Base-by-base conservation (phyloP, 2,888 invertebrate genomes). In the Coleophora flavipennella region DNA sequence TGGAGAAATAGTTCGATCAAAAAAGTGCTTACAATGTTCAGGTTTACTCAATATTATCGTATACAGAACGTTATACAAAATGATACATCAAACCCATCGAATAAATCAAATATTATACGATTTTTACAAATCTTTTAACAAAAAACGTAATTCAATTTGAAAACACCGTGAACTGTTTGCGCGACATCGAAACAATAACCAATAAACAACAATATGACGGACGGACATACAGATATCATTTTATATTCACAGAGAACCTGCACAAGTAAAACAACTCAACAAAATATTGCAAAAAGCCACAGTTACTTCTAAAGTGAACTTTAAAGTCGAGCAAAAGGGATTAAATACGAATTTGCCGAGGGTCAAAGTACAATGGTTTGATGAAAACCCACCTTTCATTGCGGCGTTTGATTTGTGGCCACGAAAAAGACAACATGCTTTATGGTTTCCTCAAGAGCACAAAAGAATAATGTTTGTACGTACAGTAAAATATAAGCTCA, bases 341-440 rank as follows among this genome's bases (percentile, higher is more conserved):
- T 49, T 45, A 11, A 36, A 38, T 35, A 32, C 46, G 13, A 32
- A 4, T 35, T 39, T 43, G 38, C 10, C n/a, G 8, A 27, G n/a
- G 25, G 11, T 43, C 35, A 48, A 45, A 47, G 32, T 29, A 48
- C 51, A 55, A 55, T 50, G 59, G 44, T 45, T 38, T 42, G 42
- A 53, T 49, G 40, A 57, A 59, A 60, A n/a, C n/a, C n/a, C n/a
- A n/a, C n/a, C n/a, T 59, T 58, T 63, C 64, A 54, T 64, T 62
- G 67, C 67, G 59, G 60, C 65, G 67, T 68, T 70, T 77, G 77
- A 78, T 77, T 77, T 77, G 76, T 74, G 62, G 65, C 46, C 53
- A 51, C 62, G 67, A 65, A 66, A 67, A 67, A 67, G 67, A 63
- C 66, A 62, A 57, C 51, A 59, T 77, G 70, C 63, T 78, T 77